phyloP scores from a whole-genome alignment of 2,797 vertebrate genomes.

The Sebastes paucispinis region DNA sequence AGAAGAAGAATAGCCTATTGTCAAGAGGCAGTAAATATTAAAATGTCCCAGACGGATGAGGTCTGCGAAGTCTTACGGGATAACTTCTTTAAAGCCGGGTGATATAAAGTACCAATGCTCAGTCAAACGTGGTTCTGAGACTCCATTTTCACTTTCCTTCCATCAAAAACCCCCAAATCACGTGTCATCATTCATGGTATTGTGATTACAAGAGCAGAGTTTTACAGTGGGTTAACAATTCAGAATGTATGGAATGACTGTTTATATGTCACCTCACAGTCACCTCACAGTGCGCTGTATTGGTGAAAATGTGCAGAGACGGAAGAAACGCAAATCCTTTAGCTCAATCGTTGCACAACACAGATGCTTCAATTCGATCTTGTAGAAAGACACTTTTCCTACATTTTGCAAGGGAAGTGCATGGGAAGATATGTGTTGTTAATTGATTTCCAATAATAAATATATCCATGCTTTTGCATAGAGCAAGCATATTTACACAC shows the following conservation, averaged over 20 bases:
- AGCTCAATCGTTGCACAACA: neutral
- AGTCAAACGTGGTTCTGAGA: too few species aligned
- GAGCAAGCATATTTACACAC: too few species aligned
- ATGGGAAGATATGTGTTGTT: neutral
- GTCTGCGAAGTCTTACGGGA: neutral
- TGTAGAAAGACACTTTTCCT: neutral
- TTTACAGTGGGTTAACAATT: neutral
- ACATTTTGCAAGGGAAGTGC: neutral
- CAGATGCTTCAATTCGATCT: neutral
- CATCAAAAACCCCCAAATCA: neutral
- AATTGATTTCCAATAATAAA: too few species aligned
- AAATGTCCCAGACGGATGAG: neutral
- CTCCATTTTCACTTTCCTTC: neutral
- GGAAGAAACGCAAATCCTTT: neutral
- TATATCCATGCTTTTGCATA: too few species aligned
- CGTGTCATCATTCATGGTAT: neutral
- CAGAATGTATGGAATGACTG: neutral
- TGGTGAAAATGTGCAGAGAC: neutral
- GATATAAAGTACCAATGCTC: neutral
- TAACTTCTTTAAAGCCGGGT: neutral
- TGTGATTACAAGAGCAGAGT: neutral
- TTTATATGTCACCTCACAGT: neutral
- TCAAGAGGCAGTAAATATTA: neutral
- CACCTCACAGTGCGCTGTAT: neutral
- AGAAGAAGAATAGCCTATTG: neutral